A percentile compares a stretch with the other conserved stretches of the same genome.
phyloP scores from a whole-genome alignment of 1,140 invertebrate species.

The Drosophila chauvacae region DNA sequence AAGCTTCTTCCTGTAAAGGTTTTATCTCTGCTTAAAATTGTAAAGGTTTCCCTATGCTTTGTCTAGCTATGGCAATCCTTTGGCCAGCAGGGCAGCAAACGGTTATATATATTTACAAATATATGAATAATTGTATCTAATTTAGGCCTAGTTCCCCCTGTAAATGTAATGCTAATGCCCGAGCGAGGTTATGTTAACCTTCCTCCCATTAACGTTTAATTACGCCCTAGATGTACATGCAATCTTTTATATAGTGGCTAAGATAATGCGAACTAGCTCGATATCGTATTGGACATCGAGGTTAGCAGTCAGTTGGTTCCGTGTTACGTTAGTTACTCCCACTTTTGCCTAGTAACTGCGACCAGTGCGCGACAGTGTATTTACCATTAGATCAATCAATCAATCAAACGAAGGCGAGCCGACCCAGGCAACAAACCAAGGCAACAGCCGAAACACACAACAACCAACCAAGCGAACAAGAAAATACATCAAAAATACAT shows the following conservation, averaged over 20 bases:
- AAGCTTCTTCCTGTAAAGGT: not conserved
- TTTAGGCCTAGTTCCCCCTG: slow-evolving; percentile 28
- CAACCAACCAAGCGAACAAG: slow-evolving; percentile 24
- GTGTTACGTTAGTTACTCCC: slow-evolving; percentile 33
- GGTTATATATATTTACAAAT: slow-evolving; percentile 7
- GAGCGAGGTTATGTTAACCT: slow-evolving; percentile 76
- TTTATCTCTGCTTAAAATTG: not conserved
- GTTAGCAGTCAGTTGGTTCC: slow-evolving; percentile 25
- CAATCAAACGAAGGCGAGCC: slow-evolving; percentile 10
- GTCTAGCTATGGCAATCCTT: not conserved
- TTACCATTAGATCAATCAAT: slow-evolving; percentile 25
- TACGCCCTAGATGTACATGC: slow-evolving; percentile 48
- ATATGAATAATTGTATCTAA: slow-evolving; percentile 18
- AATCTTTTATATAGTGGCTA: slow-evolving; percentile 54
- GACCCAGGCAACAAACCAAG: slow-evolving; percentile 5
- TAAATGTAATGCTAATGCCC: slow-evolving; percentile 55
- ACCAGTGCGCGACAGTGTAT: slow-evolving; percentile 18
- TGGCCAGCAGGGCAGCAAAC: not conserved
- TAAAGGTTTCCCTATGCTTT: slow-evolving; percentile 6
- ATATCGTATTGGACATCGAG: not conserved
- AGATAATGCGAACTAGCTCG: slow-evolving; percentile 22
- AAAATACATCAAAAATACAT: slow-evolving; percentile 39
- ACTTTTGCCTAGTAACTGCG: slow-evolving; percentile 10
- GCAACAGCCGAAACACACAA: slow-evolving; percentile 11
- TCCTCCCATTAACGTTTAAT: slow-evolving; percentile 41